Conservation (phyloP, 2,113 vertebrate genomes). For the Acinonyx jubatus region DNA sequence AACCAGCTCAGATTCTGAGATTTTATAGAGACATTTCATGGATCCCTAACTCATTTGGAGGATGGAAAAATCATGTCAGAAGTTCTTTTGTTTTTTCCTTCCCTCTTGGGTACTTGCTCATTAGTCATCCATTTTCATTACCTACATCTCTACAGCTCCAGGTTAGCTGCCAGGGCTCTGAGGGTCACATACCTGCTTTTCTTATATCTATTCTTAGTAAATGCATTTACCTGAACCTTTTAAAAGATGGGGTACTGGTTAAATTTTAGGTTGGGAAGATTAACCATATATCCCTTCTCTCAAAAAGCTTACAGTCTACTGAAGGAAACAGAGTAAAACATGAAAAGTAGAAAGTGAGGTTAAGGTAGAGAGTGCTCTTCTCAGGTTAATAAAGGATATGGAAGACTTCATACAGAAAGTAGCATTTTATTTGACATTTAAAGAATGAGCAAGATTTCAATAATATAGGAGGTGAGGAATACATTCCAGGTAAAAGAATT, state of each 20-base stretch:
- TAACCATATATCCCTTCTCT: neutral
- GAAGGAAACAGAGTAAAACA: neutral
- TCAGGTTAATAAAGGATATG: neutral
- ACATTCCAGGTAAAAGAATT: neutral
- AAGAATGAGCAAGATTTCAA: neutral
- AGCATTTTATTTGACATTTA: neutral
- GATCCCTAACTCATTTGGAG: neutral
- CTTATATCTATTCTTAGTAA: neutral
- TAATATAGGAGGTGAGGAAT: neutral
- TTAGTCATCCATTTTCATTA: neutral
- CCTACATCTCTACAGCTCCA: neutral
- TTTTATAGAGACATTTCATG: constrained; percentile 16
- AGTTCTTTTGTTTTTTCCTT: neutral
- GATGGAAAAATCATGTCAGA: neutral
- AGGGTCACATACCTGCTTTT: neutral
- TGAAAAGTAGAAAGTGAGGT: neutral
- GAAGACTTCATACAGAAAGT: neutral
- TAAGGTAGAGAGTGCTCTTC: neutral
- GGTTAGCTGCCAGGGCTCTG: neutral
- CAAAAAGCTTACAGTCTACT: neutral
- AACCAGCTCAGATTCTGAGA: neutral
- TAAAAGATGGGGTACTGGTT: neutral
- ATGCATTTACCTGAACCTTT: neutral
- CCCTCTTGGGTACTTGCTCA: neutral
- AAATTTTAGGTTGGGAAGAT: neutral